phyloP scores from a whole-genome alignment of 2,797 vertebrate genomes.

The Allobates femoralis region DNA sequence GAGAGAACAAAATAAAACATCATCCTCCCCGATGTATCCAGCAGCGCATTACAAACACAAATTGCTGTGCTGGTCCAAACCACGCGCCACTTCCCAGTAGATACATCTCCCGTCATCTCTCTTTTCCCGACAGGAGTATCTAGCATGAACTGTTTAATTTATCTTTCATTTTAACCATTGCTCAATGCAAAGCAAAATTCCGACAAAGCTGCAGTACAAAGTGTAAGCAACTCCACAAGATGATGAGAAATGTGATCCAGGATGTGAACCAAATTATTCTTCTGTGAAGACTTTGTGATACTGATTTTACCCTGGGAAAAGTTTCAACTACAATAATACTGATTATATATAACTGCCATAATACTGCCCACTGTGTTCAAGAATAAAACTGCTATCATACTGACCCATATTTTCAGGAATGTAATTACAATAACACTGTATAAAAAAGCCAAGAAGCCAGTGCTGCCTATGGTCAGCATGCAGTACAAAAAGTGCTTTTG shows the following conservation, averaged over 20 bases:
- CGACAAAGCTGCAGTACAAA: neutral
- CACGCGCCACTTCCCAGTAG: neutral
- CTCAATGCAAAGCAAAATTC: neutral
- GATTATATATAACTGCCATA: too few relatives aligned
- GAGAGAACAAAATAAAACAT: neutral
- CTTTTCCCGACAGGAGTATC: neutral
- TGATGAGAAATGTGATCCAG: neutral
- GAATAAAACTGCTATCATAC: too few relatives aligned
- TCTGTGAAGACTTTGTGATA: too few relatives aligned
- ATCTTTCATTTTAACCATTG: neutral
- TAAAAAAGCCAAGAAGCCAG: too few relatives aligned
- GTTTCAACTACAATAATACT: too few relatives aligned
- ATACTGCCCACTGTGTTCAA: too few relatives aligned
- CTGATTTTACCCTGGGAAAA: too few relatives aligned
- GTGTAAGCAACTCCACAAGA: neutral
- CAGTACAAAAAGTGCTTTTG: too few relatives aligned
- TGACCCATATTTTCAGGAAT: too few relatives aligned
- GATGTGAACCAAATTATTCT: neutral
- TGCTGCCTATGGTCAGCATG: too few relatives aligned
- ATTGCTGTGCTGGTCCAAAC: constrained; percentile 1
- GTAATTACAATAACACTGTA: too few relatives aligned
- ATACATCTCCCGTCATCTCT: neutral
- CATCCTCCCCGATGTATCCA: neutral
- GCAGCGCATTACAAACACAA: constrained; percentile 9
- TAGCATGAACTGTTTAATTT: neutral